Base-by-base conservation (phyloP, 2,888 invertebrate genomes). In the Actias luna region DNA sequence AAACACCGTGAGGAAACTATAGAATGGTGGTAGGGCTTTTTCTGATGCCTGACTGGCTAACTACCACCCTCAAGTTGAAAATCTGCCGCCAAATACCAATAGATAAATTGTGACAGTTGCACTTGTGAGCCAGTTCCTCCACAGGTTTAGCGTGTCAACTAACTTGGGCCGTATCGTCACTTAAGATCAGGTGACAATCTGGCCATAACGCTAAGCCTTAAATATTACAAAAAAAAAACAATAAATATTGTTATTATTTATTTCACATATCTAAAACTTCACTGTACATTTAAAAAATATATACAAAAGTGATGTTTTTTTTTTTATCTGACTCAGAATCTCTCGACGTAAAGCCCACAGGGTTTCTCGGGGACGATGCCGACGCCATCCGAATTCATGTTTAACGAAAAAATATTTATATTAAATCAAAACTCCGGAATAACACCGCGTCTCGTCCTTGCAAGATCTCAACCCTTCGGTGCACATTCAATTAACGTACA, bases 401-500 rank as follows among this genome's bases (percentile, higher is more conserved):
- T 39, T 42, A 29, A 1, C 12, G 35, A 50, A 39, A 39, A 57
- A 52, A 58, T 22, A 58, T 58, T 46, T n/a, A 25, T 57, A 29
- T 57, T 61, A 36, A 55, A 29, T 29, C 55, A 29, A 55, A 12
- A 33, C 22, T 57, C 65, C 74, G 75, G 80, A 81, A 82, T 80
- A 80, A 31, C 65, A 36, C 62, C 29, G 55, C 60, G 55, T 42
- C 52, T 70, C 22, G 42, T 60, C 69, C 71, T 70, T 72, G 71
- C 70, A 75, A 77, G 80, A 78, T 74, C 64, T 63, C 68, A 69
- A 78, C 83, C 84, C 84, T 82, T 81, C 81, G 72, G 70, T 78
- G 78, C 78, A 79, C 76, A 80, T 84, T 81, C 82, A 84, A 86
- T 85, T 83, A 83, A 77, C 76, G 69, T 79, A 79, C 79, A 79